Base-by-base conservation (phyloP, 2,888 invertebrate species). In the Agriopis aurantiaria region DNA sequence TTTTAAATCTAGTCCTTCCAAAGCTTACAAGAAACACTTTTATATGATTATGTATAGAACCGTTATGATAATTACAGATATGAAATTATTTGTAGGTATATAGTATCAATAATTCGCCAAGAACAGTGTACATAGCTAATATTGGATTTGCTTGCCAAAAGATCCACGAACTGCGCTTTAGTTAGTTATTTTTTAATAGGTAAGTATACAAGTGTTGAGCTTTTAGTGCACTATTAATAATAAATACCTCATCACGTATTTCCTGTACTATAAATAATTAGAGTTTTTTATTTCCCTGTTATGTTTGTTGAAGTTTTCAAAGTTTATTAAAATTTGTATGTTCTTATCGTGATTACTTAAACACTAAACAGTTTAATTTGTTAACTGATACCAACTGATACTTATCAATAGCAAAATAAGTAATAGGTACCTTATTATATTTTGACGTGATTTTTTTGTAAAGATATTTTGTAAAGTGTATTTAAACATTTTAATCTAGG, bases 1-100 rank as follows among this genome's bases (percentile, higher is more conserved):
- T 46, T 48, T 33, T 33, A 45, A 45, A 58, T 46, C 58, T 58
- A 46, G 46, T 48, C 58, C 58, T 58, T 58, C 58, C 58, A 58
- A 46, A 58, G 12, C 56, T 12, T 12, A 12, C 12, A 53, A 43
- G 9, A 49, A 49, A 49, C n/a, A 8, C 14, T 49, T 49, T 49
- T 6, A 48, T 48, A n/a, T 12, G n/a, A 14, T n/a, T 49, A 49
- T n/a, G 8, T 43, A 43, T 43, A 43, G 1, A 10, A 43, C 8
- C 2, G 8, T 43, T 43, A 1, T 33, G 33, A 33, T 33, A 43
- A 43, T 43, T 43, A 43, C 33, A 5, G 33, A 33, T 9, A 43
- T 43, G 8, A 9, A 43, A 10, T 8, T 7, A 40, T 6, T 41
- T 5, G 12, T 48, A 48, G n/a, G 43, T 48, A 48, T 4, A 5